phyloP scores from a whole-genome alignment of 2,888 invertebrate species.

The Colostygia pectinataria region DNA sequence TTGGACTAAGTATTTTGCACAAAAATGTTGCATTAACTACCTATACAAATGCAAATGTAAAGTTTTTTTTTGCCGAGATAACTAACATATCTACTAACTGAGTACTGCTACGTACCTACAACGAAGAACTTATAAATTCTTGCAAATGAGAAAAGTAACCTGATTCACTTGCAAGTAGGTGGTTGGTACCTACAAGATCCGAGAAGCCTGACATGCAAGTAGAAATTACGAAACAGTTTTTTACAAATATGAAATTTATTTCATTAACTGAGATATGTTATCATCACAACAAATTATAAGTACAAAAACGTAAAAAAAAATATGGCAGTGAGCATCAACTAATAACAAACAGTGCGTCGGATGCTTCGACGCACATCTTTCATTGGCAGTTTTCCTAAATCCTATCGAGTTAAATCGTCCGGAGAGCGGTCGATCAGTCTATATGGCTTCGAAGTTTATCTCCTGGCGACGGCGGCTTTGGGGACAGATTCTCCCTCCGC shows the following conservation, averaged over 20 bases:
- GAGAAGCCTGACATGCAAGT: no score
- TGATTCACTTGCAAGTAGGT: no score
- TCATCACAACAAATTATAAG: constrained; percentile 2
- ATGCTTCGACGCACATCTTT: constrained; percentile 7
- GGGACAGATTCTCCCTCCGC: constrained; percentile 85
- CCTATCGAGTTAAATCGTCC: neutral
- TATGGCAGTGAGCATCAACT: constrained; percentile 26
- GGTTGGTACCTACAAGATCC: no score
- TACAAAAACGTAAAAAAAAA: constrained; percentile 21
- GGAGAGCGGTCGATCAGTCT: neutral
- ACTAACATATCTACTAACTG: no score
- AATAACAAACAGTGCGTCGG: constrained; percentile 1
- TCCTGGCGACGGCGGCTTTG: constrained; percentile 42
- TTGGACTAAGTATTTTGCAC: no score
- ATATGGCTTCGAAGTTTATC: constrained; percentile 7
- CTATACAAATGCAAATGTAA: no score
- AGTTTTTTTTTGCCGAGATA: no score
- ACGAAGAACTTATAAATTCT: no score
- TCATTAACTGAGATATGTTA: constrained; percentile 19
- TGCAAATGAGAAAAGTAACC: no score
- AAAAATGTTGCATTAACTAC: no score
- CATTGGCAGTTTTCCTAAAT: constrained; percentile 9
- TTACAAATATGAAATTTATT: constrained; percentile 7
- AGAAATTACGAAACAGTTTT: no score
- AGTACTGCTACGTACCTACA: no score